Conservation (phyloP, 2,113 vertebrate genomes). For the Arvicanthis niloticus region DNA sequence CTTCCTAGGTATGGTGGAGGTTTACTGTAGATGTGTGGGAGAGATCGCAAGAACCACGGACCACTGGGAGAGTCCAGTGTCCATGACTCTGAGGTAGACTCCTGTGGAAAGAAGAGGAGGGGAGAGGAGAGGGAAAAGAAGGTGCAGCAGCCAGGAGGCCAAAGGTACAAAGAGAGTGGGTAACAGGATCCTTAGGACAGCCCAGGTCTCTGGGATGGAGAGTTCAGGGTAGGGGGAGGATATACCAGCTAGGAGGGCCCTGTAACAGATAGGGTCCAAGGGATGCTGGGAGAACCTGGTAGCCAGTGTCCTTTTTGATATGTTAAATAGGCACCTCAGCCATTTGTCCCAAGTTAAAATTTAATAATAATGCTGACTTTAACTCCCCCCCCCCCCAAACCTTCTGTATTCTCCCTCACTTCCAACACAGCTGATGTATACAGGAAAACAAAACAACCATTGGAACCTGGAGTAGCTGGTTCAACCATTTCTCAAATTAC, state of each 20-base stretch:
- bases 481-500: constrained; percentile 17
- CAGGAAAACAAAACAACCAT: background rate
- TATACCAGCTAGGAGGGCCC: background rate
- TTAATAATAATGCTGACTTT: background rate
- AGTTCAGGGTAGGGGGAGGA: background rate
- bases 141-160: background rate
- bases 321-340: background rate
- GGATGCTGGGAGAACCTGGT: background rate
- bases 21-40: background rate
- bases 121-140: background rate
- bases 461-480: background rate
- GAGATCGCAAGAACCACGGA: background rate
- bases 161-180: background rate
- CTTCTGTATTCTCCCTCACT: constrained; percentile 3
- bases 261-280: background rate
- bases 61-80: background rate
- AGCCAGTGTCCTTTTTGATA: background rate
- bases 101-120: background rate
- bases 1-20: background rate
- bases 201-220: background rate
- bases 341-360: background rate
- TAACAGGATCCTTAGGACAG: background rate
- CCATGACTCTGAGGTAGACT: background rate
- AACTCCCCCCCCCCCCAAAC: background rate
- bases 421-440: background rate